Conservation (phyloP, 2,888 invertebrate genomes). For the Dioctria linearis region DNA sequence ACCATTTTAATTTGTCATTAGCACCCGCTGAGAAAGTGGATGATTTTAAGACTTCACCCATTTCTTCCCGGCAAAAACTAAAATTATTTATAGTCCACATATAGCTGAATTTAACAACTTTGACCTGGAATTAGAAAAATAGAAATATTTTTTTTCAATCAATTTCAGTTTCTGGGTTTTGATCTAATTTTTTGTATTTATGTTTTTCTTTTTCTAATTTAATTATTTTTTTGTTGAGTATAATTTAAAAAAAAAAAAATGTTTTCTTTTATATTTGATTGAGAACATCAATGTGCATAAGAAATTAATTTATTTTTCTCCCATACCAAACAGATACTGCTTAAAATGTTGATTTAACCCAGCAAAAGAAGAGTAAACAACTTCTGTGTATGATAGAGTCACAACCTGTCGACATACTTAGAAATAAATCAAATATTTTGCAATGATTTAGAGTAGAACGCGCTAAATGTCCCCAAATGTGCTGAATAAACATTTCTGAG, state of each 20-base stretch:
- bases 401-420: background rate
- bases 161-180: background rate
- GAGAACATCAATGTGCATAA: too few species aligned
- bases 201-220: background rate
- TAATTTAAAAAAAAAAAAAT: background rate
- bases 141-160: constrained; percentile 2
- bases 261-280: background rate
- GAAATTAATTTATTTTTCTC: too few species aligned
- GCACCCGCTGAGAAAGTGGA: constrained; percentile 99
- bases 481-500: constrained; percentile 43
- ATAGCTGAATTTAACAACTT: constrained; percentile 99
- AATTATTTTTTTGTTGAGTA: background rate
- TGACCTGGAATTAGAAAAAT: constrained; percentile 81
- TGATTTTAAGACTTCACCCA: constrained; percentile 99
- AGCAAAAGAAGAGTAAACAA: constrained; percentile 24
- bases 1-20: constrained; percentile 99
- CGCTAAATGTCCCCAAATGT: constrained; percentile 37
- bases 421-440: constrained; percentile 43
- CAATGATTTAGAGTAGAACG: constrained; percentile 46
- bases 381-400: background rate
- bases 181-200: background rate
- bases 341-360: constrained; percentile 44
- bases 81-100: constrained; percentile 99
- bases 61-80: constrained; percentile 99
- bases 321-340: background rate